These are phyloP conservation scores for Drosophila formosana DNA, from an alignment of 2,888 invertebrate species.

Conservation along the genomic window DNA sequence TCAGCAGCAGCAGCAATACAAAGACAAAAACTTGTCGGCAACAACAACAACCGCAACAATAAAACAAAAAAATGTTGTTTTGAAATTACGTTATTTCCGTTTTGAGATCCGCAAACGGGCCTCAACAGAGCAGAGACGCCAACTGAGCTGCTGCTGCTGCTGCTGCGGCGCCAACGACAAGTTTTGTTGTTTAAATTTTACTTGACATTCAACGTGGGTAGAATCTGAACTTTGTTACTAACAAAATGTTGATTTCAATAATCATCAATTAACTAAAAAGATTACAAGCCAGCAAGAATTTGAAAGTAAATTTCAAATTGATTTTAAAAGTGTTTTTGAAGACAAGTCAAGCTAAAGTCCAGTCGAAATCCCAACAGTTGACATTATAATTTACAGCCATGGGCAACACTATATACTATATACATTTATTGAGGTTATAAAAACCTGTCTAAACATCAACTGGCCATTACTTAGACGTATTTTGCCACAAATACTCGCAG, in stretches of 20 bases:
- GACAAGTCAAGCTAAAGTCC: constrained; percentile 10
- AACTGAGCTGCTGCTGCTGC: neutral
- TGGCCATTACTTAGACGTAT: neutral
- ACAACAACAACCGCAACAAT: constrained; percentile 10
- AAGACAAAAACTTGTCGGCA: constrained; percentile 34
- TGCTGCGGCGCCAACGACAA: constrained; percentile 12
- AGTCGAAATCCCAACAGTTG: constrained; percentile 16
- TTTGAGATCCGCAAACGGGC: constrained; percentile 40
- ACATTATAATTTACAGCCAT: constrained; percentile 29
- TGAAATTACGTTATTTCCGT: constrained; percentile 61
- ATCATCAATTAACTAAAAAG: neutral
- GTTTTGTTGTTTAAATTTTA: constrained; percentile 13
- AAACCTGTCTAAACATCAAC: constrained; percentile 37
- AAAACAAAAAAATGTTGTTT: constrained; percentile 34
- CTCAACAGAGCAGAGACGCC: constrained; percentile 11
- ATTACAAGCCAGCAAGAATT: neutral
- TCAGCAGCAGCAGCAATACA: constrained; percentile 20
- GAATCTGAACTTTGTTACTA: constrained; percentile 3
- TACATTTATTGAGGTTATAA: constrained; percentile 23
- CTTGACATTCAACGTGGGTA: constrained; percentile 9
- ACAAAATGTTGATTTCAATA: neutral
- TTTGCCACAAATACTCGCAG: too few species aligned
- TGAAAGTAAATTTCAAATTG: neutral
- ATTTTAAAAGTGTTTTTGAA: neutral
- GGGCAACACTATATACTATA: constrained; percentile 3